Evolutionary conservation across 2,888 invertebrate genomes (phyloP).

Genomic region (Melipona bicolor): DNA sequence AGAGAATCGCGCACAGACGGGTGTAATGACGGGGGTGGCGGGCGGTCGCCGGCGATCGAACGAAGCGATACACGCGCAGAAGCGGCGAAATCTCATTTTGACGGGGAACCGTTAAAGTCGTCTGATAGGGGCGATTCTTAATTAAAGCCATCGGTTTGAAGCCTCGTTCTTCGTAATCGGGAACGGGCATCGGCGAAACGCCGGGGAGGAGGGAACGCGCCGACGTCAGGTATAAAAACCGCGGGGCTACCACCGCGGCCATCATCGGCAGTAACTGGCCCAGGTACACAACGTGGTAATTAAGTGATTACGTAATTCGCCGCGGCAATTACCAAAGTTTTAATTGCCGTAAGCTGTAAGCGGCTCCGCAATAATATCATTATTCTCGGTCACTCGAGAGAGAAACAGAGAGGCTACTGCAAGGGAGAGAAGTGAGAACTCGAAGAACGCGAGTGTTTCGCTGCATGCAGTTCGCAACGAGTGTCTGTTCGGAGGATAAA

Average conservation of each 20-base stretch:
- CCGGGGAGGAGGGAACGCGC: neutral
- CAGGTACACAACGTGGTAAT: constrained; percentile 64
- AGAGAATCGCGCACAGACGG: neutral
- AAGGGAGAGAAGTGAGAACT: neutral
- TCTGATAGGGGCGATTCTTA: constrained; percentile 19
- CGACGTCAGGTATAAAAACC: constrained; percentile 25
- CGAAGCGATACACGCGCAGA: constrained; percentile 24
- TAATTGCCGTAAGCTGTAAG: constrained; percentile 79
- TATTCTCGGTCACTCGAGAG: constrained; percentile 65
- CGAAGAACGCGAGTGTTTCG: neutral
- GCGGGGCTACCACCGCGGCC: constrained; percentile 15
- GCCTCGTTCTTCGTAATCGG: constrained; percentile 44
- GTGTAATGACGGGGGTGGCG: neutral
- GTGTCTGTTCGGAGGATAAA: neutral
- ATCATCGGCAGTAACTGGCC: constrained; percentile 19
- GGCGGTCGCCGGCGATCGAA: constrained; percentile 29
- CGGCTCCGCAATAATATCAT: constrained; percentile 79
- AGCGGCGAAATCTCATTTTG: constrained; percentile 44
- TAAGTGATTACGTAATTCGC: constrained; percentile 78
- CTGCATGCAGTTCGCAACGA: constrained; percentile 2
- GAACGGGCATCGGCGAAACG: constrained; percentile 33
- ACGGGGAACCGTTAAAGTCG: constrained; percentile 37
- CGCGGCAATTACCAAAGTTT: constrained; percentile 81
- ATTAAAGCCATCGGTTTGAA: constrained; percentile 49
- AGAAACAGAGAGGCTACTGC: neutral